Conservation (phyloP, 2,888 invertebrate genomes). For the Nomada ferruginata region DNA sequence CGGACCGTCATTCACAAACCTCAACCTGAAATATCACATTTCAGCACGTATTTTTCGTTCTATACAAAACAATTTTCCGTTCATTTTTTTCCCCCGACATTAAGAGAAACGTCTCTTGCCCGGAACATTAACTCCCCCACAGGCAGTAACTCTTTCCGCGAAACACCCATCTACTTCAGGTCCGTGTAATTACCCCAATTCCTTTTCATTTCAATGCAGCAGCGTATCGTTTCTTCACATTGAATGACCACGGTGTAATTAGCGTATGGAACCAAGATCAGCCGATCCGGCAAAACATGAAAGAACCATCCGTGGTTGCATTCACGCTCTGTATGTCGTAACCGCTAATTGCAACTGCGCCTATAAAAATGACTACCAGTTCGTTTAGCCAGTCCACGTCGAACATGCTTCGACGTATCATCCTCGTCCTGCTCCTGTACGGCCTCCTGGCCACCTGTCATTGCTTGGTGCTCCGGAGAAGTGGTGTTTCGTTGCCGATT, state of each 20-base stretch:
- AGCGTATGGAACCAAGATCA: constrained; percentile 1
- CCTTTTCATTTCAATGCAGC: constrained; percentile 53
- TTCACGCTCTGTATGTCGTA: constrained; percentile 84
- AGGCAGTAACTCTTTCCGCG: not conserved
- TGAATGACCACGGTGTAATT: constrained; percentile 31
- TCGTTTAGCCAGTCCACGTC: constrained; percentile 73
- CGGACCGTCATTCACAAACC: too few species aligned
- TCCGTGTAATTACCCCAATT: constrained; percentile 35
- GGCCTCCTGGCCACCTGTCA: constrained; percentile 55
- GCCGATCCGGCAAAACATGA: constrained; percentile 32
- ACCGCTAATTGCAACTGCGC: constrained; percentile 72
- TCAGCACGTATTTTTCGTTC: too few species aligned
- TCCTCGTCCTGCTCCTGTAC: constrained; percentile 65
- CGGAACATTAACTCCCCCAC: not conserved
- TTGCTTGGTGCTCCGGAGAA: constrained; percentile 28
- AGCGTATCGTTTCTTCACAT: constrained; percentile 13
- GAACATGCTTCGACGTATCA: constrained; percentile 80
- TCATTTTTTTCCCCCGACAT: too few species aligned
- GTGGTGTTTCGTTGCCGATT: not conserved
- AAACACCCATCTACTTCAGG: not conserved
- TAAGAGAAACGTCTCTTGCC: not conserved
- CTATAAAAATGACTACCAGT: constrained; percentile 79
- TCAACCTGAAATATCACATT: too few species aligned
- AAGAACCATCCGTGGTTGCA: constrained; percentile 66
- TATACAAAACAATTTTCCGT: too few species aligned